phyloP scores from a whole-genome alignment of 2,888 invertebrate species.

The Drosophila siamana region DNA sequence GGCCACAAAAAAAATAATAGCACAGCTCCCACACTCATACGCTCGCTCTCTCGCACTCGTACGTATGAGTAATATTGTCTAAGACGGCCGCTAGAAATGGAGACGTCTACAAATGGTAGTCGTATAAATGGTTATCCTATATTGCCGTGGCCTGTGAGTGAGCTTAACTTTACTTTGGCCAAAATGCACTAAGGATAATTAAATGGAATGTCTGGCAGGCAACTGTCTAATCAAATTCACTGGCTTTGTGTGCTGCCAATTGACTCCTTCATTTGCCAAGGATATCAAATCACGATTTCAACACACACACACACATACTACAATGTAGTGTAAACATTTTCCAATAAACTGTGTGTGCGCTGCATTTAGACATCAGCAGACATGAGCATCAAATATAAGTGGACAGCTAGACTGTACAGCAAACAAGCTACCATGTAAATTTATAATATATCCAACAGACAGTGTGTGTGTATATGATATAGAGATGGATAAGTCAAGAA shows the following conservation, averaged over 20 bases:
- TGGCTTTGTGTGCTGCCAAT: conserved; percentile 9
- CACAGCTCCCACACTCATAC: conserved; percentile 16
- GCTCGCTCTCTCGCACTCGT: too few relatives aligned
- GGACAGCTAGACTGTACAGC: conserved; percentile 59
- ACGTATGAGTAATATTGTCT: conserved; percentile 41
- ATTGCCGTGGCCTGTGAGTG: background rate
- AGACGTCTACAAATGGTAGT: conserved; percentile 65
- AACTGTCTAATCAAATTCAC: conserved; percentile 15
- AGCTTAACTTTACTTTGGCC: background rate
- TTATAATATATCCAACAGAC: conserved; percentile 9
- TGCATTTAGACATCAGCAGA: conserved; percentile 63
- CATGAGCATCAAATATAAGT: conserved; percentile 78
- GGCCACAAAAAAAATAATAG: conserved; percentile 23
- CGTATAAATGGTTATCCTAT: conserved; percentile 29
- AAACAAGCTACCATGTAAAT: conserved; percentile 54
- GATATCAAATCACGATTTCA: conserved; percentile 68
- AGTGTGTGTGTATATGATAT: conserved; percentile 13
- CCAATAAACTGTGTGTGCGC: conserved; percentile 38
- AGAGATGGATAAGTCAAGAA: conserved; percentile 47
- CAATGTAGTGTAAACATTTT: conserved; percentile 67
- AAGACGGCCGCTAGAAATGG: conserved; percentile 27
- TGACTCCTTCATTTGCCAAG: conserved; percentile 7
- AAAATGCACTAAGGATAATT: conserved; percentile 66
- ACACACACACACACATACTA: conserved; percentile 42
- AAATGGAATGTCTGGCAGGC: conserved; percentile 57